A percentile compares a stretch with the other conserved stretches of the same genome.
These are phyloP conservation scores for Dusona sp. DNA, from an alignment of 2,888 invertebrate species.

Conservation along the genomic window DNA sequence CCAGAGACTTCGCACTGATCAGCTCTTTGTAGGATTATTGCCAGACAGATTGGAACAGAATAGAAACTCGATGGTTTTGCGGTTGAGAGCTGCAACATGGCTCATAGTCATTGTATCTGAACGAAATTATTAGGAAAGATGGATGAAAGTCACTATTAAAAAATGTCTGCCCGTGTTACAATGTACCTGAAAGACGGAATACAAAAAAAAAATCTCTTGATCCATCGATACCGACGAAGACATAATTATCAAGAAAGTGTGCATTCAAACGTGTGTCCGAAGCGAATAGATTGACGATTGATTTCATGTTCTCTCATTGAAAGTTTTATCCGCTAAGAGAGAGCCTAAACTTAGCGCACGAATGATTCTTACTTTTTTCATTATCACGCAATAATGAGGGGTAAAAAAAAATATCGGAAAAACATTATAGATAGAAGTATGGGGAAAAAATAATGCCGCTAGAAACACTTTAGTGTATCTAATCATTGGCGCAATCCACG, in stretches of 20 bases:
- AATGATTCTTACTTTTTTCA: slow-evolving; percentile 54
- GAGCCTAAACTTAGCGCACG: slow-evolving; percentile 57
- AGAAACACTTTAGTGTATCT: background rate
- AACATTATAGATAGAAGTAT: background rate
- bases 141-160: slow-evolving; percentile 36
- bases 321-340: background rate
- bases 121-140: slow-evolving; percentile 48
- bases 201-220: slow-evolving; percentile 5
- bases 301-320: background rate
- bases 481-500: slow-evolving; percentile 44
- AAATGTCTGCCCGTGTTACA: background rate
- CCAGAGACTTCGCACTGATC: slow-evolving; percentile 63
- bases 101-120: slow-evolving; percentile 6
- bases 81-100: slow-evolving; percentile 69
- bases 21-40: slow-evolving; percentile 64
- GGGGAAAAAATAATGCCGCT: background rate
- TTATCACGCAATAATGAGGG: slow-evolving; percentile 12
- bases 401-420: slow-evolving; percentile 16
- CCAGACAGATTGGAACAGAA: slow-evolving; percentile 64
- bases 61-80: slow-evolving; percentile 79
- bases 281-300: slow-evolving; percentile 45
- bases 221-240: slow-evolving; percentile 10
- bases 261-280: slow-evolving; percentile 6
- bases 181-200: background rate
- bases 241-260: slow-evolving; percentile 34